A percentile compares a stretch with the other conserved stretches of the same genome.
Conservation (phyloP, 2,113 vertebrate species). For the Alces alces region DNA sequence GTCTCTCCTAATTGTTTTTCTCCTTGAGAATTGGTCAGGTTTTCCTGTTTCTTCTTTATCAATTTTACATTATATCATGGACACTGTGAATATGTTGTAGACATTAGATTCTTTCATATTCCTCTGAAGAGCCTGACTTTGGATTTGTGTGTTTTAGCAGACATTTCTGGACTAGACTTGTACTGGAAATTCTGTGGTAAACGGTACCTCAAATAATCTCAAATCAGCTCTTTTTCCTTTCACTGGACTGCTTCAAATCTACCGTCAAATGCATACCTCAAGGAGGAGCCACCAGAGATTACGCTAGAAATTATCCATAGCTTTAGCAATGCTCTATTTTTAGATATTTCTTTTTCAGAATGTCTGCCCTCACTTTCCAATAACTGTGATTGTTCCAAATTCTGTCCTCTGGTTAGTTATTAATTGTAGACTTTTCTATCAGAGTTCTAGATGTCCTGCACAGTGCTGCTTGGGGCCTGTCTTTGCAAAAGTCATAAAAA, state of each 20-base stretch:
- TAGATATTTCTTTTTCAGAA: not conserved
- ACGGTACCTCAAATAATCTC: not conserved
- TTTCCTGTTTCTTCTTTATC: not conserved
- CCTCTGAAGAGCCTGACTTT: not conserved
- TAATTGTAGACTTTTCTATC: not conserved
- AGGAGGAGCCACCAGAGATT: not conserved
- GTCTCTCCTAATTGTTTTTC: not conserved
- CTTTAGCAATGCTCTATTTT: not conserved
- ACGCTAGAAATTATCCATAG: not conserved
- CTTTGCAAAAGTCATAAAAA: not conserved
- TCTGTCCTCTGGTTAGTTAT: not conserved
- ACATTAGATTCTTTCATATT: not conserved
- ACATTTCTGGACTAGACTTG: not conserved
- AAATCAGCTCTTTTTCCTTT: not conserved
- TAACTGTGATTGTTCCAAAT: not conserved
- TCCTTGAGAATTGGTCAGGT: not conserved
- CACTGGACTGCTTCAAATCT: not conserved
- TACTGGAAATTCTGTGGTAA: not conserved
- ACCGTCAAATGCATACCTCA: not conserved
- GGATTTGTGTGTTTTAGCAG: not conserved
- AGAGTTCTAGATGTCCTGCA: not conserved
- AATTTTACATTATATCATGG: not conserved
- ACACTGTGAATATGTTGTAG: not conserved
- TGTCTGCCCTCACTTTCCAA: not conserved
- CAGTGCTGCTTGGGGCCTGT: not conserved